Evolutionary conservation across 1,140 invertebrate species (phyloP), one percentile per base, ranked within the genome.

Genomic region (Danaus plexippus): DNA sequence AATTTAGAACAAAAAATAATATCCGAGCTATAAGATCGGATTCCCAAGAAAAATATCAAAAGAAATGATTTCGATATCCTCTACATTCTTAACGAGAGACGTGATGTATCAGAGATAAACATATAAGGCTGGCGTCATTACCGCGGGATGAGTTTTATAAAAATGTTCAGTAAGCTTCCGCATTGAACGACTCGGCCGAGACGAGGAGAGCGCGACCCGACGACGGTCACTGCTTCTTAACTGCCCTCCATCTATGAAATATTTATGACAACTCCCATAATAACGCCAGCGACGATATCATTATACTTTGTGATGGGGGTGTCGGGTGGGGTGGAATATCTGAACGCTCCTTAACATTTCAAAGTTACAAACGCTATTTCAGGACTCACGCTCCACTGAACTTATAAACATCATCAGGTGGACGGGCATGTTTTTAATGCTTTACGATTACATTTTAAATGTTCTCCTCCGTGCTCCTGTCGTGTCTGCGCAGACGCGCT

Each of bases 281-380:
- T 87, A 87, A 87, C 81, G 84, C 70, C 71, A 75, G 76, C 81
- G 83, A 84, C 85, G 80, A 87, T 87, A 84, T 87, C 87, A 88
- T 88, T 88, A 88, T 88, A 88, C 87, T 88, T 88, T 87, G 82
- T 88, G 87, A 87, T 88, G 67, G 76, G 81, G 80, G 80, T 68
- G 79, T 69, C 76, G 73, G 84, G 80, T 68, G 84, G 79, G 84
- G 84, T 62, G 84, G 86, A 88, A 88, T 87, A 75, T 87, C 80
- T 85, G 82, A 87, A 84, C 75, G 86, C 87, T 89, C 76, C 88
- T 89, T 88, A 86, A 83, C 81, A 88, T 87, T 87, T 84, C 85
- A 86, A 87, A 74, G 81, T 75, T 72, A 74, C 71, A 64, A 64
- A 62, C 69, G 67, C 66, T 69, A 32, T 32, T 7, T 62, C 74